Evolutionary conservation across 1,140 invertebrate species (phyloP).

Genomic region (Zaprionus inermis): DNA sequence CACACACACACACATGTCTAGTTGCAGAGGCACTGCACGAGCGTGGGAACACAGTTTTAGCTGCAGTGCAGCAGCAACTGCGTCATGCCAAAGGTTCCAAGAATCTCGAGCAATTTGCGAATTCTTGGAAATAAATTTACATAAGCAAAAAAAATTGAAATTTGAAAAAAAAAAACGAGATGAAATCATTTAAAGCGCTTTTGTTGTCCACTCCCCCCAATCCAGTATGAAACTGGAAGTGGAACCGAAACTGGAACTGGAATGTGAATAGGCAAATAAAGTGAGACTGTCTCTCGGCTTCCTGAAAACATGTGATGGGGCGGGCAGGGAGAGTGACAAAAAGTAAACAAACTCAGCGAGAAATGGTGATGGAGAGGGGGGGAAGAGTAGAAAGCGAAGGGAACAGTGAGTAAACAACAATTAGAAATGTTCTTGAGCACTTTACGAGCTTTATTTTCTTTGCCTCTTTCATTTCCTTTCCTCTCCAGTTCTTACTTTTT

Average conservation of each 20-base stretch:
- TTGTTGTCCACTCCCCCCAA: no score
- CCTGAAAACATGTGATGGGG: neutral
- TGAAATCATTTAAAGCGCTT: constrained; percentile 47
- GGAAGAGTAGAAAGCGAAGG: constrained; percentile 5
- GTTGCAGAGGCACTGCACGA: constrained; percentile 20
- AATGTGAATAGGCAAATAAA: constrained; percentile 10
- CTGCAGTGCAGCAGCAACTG: constrained; percentile 1
- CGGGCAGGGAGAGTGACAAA: neutral
- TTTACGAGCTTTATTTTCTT: constrained; percentile 21
- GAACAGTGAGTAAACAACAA: constrained; percentile 4
- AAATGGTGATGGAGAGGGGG: constrained; percentile 1
- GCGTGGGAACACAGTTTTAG: constrained; percentile 39
- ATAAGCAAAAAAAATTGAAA: constrained; percentile 6
- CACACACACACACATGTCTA: neutral
- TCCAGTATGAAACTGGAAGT: neutral
- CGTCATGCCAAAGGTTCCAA: constrained; percentile 4
- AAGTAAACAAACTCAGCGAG: constrained; percentile 13
- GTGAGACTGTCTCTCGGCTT: constrained; percentile 6
- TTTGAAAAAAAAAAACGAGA: constrained; percentile 19
- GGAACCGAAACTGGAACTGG: neutral
- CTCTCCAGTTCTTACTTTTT: neutral
- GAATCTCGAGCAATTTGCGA: constrained; percentile 16
- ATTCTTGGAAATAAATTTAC: constrained; percentile 1
- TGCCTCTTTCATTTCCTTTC: neutral
- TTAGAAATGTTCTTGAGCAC: constrained; percentile 35